Evolutionary conservation across 2,888 invertebrate genomes (phyloP), one percentile per base, ranked within the genome.

Genomic region (Atethmia centrago): DNA sequence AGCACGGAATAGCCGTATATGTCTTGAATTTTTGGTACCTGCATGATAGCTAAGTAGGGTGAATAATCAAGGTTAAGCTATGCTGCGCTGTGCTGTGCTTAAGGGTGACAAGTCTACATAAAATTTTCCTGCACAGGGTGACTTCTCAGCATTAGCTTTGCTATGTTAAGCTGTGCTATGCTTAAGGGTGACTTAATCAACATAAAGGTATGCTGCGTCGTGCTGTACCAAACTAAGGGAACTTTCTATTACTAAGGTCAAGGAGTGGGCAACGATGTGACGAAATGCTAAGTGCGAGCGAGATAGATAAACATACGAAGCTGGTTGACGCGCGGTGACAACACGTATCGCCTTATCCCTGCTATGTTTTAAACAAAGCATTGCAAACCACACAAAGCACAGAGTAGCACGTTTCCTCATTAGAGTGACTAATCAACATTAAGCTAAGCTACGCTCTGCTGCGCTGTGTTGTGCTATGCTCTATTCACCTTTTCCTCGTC

Each of bases 21-120:
- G 90, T 89, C 80, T 94, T 95, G 88, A 95, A 95, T 0, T 89
- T 93, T 71, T 94, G 93, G 72, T 96, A 96, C 78, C 96, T 95
- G 74, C 1, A 9, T 4, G 7, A 19, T 10, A 19, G 9, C 19
- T 14, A 4, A 1, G 5, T 14, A 4, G 3, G 5, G 9, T n/a
- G 16, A 1, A 36, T n/a, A 51, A 16, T 19, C n/a, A 61, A 42
- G 2, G 19, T 42, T 16, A 40, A 9, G 40, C n/a, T 56, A 1
- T 36, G 19, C 19, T 31, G 16, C 3, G 25, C 14, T 65, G 21
- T 40, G 14, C 42, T 55, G 28, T 5, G 42, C 14, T 55, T 36
- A 21, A 28, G 16, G 28, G 8, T 14, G 14, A n/a, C 14, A 8
- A n/a, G n/a, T 2, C 14, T 36, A 36, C n/a, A 36, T n/a, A 2